Percentiles rank a stretch among this genome's conserved stretches.
Evolutionary conservation across 2,797 vertebrate species (phyloP).

Genomic region (Aldrovandia affinis): DNA sequence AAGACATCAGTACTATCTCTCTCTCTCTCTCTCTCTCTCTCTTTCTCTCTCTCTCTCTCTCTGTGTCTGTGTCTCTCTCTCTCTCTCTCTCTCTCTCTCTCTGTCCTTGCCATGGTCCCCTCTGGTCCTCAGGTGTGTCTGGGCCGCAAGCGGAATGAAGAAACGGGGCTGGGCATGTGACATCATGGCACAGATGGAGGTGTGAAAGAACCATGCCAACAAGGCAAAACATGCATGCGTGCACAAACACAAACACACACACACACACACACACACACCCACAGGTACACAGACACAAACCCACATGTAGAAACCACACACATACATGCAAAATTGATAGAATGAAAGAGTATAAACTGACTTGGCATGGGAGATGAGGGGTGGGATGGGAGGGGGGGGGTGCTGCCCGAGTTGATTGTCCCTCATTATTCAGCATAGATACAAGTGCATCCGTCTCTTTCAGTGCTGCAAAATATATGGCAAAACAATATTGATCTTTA

Average conservation of each 20-base stretch:
- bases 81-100: slow-evolving; percentile 13
- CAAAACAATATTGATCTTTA: slow-evolving; percentile 82
- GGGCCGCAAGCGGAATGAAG: background rate
- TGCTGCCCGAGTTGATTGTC: slow-evolving; percentile 42
- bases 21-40: slow-evolving; percentile 34
- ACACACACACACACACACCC: slow-evolving; percentile 19
- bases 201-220: background rate
- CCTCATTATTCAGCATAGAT: slow-evolving; percentile 55
- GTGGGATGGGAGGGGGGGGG: background rate
- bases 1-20: slow-evolving; percentile 33
- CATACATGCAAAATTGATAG: slow-evolving; percentile 41
- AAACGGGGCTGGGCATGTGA: background rate
- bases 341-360: background rate
- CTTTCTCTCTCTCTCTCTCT: too few species aligned
- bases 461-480: slow-evolving; percentile 72
- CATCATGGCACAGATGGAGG: background rate
- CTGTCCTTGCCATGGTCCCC: background rate
- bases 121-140: slow-evolving; percentile 6
- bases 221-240: background rate
- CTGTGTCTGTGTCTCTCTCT: too few species aligned
- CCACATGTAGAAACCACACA: background rate
- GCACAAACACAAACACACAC: background rate
- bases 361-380: background rate
- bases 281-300: slow-evolving; percentile 22
- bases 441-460: slow-evolving; percentile 65